Conservation (phyloP, 1,140 invertebrate species). For the Teleopsis dalmanni region DNA sequence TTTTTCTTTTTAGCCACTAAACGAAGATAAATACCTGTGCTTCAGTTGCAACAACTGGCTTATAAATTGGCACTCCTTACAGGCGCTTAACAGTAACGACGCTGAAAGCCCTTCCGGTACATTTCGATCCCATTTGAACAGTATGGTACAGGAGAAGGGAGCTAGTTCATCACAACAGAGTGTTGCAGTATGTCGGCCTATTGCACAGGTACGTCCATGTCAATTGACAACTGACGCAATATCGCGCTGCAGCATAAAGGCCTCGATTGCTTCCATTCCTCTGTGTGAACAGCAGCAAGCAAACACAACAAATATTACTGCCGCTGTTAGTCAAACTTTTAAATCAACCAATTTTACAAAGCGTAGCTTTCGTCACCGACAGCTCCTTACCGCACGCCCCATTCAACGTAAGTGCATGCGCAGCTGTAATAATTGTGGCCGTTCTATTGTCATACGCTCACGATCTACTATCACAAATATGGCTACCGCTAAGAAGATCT, state of each 20-base stretch:
- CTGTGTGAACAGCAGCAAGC: neutral
- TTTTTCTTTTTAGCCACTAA: slow-evolving; percentile 13
- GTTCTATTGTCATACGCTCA: slow-evolving; percentile 2
- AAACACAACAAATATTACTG: neutral
- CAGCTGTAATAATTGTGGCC: slow-evolving; percentile 1
- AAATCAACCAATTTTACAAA: slow-evolving; percentile 6
- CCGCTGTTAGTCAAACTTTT: neutral
- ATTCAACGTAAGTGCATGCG: neutral
- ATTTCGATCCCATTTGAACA: slow-evolving; percentile 28
- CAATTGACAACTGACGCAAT: neutral
- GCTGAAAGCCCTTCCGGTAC: slow-evolving; percentile 26
- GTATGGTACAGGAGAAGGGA: slow-evolving; percentile 10
- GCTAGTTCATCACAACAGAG: slow-evolving; percentile 7
- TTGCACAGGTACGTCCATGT: slow-evolving; percentile 7
- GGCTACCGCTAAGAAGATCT: neutral
- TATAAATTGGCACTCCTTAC: slow-evolving; percentile 43
- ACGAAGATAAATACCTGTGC: slow-evolving; percentile 43
- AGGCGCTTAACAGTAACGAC: slow-evolving; percentile 38
- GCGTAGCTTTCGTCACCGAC: slow-evolving; percentile 1
- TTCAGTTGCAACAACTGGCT: slow-evolving; percentile 44
- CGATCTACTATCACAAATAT: neutral
- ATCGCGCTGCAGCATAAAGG: slow-evolving; percentile 19
- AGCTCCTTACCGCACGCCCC: too few relatives aligned
- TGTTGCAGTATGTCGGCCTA: slow-evolving; percentile 1
- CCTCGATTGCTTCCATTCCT: slow-evolving; percentile 18